phyloP scores from a whole-genome alignment of 2,888 invertebrate genomes.

The Sinodicranocentrus sp. region DNA sequence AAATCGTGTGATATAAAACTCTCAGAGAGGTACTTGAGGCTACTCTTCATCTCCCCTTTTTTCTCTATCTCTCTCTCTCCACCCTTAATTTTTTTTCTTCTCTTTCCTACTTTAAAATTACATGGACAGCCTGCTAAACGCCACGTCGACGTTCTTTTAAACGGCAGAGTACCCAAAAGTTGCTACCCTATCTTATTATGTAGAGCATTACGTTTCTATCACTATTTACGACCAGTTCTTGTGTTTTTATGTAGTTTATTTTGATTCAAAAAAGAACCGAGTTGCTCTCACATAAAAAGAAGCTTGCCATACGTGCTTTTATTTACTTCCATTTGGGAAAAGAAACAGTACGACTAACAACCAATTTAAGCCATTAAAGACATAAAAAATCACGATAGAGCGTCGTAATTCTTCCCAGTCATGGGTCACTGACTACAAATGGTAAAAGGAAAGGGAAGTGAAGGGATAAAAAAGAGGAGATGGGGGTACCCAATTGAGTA shows the following conservation, averaged over 20 bases:
- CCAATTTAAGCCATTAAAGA: conserved; percentile 48
- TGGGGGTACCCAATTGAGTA: neutral
- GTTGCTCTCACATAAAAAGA: too few species aligned
- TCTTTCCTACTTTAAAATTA: too few species aligned
- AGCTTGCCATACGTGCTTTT: neutral
- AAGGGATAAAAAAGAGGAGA: neutral
- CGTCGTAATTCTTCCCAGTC: conserved; percentile 47
- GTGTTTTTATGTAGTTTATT: too few species aligned
- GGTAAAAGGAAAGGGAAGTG: conserved; percentile 25
- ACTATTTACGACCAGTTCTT: too few species aligned
- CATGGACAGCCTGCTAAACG: too few species aligned
- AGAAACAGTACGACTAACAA: conserved; percentile 13
- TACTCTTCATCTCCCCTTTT: neutral
- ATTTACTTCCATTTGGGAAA: neutral
- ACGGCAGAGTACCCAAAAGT: too few species aligned
- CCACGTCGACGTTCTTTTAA: too few species aligned
- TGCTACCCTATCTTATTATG: too few species aligned
- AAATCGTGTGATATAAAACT: conserved; percentile 8
- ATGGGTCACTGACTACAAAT: conserved; percentile 23
- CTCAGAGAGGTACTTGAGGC: conserved; percentile 17
- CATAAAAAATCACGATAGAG: conserved; percentile 39
- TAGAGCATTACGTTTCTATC: too few species aligned
- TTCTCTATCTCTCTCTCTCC: too few species aligned
- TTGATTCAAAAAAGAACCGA: too few species aligned
- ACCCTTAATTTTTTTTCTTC: too few species aligned